Percentiles rank a stretch among this genome's conserved stretches.
Conservation (phyloP, 2,113 vertebrate species). For the Ariopsis seemanni region DNA sequence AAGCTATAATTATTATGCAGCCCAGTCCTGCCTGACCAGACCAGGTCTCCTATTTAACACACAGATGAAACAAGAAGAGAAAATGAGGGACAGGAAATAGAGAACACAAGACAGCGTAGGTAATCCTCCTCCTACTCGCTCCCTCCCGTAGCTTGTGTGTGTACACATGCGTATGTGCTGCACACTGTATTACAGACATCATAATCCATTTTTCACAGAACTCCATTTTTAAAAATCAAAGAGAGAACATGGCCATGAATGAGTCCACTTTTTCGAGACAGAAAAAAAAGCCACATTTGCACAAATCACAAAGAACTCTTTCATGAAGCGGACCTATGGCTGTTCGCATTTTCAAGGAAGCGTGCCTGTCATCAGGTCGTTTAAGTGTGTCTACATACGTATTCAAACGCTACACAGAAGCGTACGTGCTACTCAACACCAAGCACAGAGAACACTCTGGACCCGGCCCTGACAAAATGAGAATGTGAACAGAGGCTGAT, state of each 20-base stretch:
- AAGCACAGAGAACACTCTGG: background rate
- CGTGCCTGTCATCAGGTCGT: slow-evolving; percentile 16
- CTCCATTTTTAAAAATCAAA: background rate
- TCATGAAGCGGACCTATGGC: slow-evolving; percentile 1
- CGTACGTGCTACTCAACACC: background rate
- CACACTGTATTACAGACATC: background rate
- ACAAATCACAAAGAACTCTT: slow-evolving; percentile 17
- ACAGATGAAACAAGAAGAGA: slow-evolving; percentile 41
- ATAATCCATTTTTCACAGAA: slow-evolving; percentile 20
- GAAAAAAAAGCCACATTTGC: background rate
- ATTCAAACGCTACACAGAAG: background rate
- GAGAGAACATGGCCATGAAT: slow-evolving; percentile 10
- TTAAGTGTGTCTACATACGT: background rate
- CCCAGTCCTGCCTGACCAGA: slow-evolving; percentile 40
- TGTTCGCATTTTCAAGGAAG: background rate
- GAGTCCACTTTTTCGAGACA: background rate
- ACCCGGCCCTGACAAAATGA: slow-evolving; percentile 12
- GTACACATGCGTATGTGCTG: background rate
- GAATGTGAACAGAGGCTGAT: slow-evolving; percentile 13
- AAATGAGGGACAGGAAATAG: background rate
- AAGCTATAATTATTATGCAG: slow-evolving; percentile 58
- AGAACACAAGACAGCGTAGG: slow-evolving; percentile 29
- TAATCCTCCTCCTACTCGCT: slow-evolving; percentile 45
- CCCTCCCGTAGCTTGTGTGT: slow-evolving; percentile 26
- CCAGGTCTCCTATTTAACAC: slow-evolving; percentile 48